Percentiles rank a stretch among this genome's conserved stretches.
These are phyloP conservation scores for Belonocnema kinseyi DNA, from an alignment of 1,140 invertebrate genomes.

Conservation along the genomic window DNA sequence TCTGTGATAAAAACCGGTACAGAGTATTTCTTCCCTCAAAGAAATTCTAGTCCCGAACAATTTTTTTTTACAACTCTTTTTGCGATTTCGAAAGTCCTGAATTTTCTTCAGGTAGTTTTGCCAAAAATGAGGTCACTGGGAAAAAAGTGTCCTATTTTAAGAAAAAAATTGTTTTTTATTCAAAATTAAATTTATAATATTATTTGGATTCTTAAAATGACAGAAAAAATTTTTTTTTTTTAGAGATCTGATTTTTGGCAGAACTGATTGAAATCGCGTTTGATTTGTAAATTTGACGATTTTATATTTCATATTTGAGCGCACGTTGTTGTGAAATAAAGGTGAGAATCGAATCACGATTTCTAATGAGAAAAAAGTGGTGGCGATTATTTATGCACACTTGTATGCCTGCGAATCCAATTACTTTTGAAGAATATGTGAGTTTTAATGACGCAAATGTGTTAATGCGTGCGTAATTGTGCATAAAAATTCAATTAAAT, in stretches of 20 bases:
- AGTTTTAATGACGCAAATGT: neutral
- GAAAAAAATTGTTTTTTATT: too few relatives aligned
- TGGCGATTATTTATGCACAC: neutral
- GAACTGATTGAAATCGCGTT: too few relatives aligned
- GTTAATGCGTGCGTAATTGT: neutral
- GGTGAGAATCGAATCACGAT: constrained; percentile 3
- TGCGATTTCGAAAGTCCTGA: neutral
- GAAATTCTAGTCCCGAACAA: neutral
- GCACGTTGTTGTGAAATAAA: neutral
- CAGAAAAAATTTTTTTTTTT: too few relatives aligned
- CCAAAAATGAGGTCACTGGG: too few relatives aligned
- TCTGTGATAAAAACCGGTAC: neutral
- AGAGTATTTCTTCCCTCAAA: neutral
- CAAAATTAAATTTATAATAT: too few relatives aligned
- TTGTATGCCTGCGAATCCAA: neutral
- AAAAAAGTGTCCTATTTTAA: too few relatives aligned
- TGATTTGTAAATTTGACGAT: neutral
- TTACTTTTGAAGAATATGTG: neutral
- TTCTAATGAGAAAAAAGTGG: neutral
- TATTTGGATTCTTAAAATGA: too few relatives aligned
- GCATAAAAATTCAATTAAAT: neutral
- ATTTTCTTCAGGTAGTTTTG: too few relatives aligned
- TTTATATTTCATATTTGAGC: neutral
- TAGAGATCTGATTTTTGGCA: too few relatives aligned
- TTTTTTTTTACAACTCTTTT: neutral